Percentiles rank a stretch among this genome's conserved stretches.
Evolutionary conservation across 2,113 vertebrate genomes (phyloP).

Genomic region (Calidris pygmaea): DNA sequence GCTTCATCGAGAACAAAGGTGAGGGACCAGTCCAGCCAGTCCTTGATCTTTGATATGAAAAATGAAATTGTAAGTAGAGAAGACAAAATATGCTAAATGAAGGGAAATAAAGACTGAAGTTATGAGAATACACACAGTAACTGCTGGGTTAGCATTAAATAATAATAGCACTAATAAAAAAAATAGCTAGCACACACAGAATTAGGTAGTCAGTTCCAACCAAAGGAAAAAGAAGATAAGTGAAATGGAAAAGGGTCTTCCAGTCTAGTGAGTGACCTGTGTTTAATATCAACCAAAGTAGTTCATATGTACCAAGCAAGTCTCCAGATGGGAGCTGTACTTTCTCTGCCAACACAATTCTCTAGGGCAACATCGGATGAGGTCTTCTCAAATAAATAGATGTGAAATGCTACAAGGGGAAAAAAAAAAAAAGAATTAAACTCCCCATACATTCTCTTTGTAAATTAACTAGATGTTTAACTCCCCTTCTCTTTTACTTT

Average conservation of each 20-base stretch:
- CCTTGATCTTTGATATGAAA: background rate
- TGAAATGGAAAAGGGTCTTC: background rate
- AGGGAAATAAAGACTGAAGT: background rate
- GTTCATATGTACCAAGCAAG: background rate
- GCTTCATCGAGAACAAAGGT: background rate
- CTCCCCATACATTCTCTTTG: background rate
- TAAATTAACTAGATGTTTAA: background rate
- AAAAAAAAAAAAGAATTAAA: background rate
- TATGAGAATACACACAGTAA: background rate
- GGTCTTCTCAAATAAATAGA: conserved; percentile 12
- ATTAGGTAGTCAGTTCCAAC: background rate
- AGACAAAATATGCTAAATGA: background rate
- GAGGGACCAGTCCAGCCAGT: background rate
- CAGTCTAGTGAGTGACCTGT: background rate
- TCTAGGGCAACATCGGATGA: background rate
- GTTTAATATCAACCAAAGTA: background rate
- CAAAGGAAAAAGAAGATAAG: background rate
- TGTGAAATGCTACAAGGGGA: background rate
- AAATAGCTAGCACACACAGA: background rate
- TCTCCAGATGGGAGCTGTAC: conserved; percentile 25
- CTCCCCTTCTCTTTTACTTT: background rate
- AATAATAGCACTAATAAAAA: background rate
- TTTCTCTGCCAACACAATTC: conserved; percentile 18
- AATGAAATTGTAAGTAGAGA: background rate
- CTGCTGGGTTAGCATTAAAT: background rate